Conservation (phyloP, 2,797 vertebrate species). For the Clamator glandarius region DNA sequence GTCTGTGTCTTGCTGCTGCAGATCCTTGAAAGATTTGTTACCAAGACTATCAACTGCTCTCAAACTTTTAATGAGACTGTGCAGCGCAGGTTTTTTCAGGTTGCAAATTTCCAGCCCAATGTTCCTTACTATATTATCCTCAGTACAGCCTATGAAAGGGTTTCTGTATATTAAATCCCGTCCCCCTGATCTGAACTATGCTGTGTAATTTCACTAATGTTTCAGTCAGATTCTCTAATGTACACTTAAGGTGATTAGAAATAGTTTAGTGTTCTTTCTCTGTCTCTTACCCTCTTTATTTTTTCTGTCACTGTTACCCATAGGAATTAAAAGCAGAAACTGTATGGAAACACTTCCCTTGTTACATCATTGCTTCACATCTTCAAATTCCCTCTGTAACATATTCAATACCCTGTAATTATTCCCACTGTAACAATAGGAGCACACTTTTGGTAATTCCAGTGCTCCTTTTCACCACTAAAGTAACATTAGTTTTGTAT, state of each 20-base stretch:
- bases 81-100: conserved; percentile 4
- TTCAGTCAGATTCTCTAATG: conserved; percentile 51
- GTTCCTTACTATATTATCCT: conserved; percentile 45
- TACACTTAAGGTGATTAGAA: conserved; percentile 62
- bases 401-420: conserved; percentile 32
- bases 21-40: conserved; percentile 8
- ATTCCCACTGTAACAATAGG: conserved; percentile 38
- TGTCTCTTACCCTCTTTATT: conserved; percentile 42
- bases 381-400: background rate
- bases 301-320: conserved; percentile 19
- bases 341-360: conserved; percentile 28
- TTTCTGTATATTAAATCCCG: conserved; percentile 52
- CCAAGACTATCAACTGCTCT: background rate
- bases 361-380: conserved; percentile 39
- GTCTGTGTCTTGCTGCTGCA: background rate
- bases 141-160: conserved; percentile 29
- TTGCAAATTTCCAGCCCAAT: conserved; percentile 19
- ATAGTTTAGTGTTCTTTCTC: conserved; percentile 52
- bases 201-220: conserved; percentile 60
- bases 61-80: conserved; percentile 54
- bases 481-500: conserved; percentile 64
- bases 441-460: conserved; percentile 6
- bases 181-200: conserved; percentile 18
- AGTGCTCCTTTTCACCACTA: conserved; percentile 20
- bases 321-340: background rate